Percentiles rank a stretch among this genome's conserved stretches.
phyloP scores from a whole-genome alignment of 2,797 vertebrate genomes.

The Euphonia xanthogaster region DNA sequence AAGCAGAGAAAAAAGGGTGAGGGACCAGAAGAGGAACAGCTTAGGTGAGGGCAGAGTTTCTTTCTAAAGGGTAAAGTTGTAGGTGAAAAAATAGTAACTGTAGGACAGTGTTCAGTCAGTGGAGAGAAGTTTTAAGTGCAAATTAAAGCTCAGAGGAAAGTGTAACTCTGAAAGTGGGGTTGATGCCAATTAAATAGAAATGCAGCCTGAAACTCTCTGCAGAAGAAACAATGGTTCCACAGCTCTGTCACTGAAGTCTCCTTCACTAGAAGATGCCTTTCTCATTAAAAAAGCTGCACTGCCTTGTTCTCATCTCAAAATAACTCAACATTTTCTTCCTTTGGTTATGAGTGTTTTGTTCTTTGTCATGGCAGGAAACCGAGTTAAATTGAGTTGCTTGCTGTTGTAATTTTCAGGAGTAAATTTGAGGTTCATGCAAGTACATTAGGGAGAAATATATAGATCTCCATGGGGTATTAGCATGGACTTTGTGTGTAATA shows the following conservation, averaged over 20 bases:
- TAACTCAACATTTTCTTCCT: conserved; percentile 48
- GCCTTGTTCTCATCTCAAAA: conserved; percentile 26
- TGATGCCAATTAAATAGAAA: conserved; percentile 44
- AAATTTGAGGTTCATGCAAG: neutral
- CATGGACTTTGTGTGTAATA: neutral
- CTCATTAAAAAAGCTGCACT: conserved; percentile 25
- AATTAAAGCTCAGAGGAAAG: conserved; percentile 22
- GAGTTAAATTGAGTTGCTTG: neutral
- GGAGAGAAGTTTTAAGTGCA: neutral
- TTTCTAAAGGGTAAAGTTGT: neutral
- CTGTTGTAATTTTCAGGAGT: neutral
- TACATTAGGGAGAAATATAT: neutral
- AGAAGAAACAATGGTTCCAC: neutral
- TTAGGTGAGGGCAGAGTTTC: neutral
- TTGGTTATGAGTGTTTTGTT: conserved; percentile 23
- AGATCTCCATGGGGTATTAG: neutral
- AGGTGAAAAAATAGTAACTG: neutral
- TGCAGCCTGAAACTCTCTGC: neutral
- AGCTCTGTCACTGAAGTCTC: neutral
- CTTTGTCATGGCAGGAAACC: neutral
- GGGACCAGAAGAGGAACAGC: neutral
- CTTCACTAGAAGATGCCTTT: conserved; percentile 24
- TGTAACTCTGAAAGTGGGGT: neutral
- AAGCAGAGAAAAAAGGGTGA: neutral
- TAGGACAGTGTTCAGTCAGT: neutral